A percentile compares a stretch with the other conserved stretches of the same genome.
These are phyloP conservation scores for Oncopeltus fasciatus DNA, from an alignment of 1,140 invertebrate species.

Conservation along the genomic window DNA sequence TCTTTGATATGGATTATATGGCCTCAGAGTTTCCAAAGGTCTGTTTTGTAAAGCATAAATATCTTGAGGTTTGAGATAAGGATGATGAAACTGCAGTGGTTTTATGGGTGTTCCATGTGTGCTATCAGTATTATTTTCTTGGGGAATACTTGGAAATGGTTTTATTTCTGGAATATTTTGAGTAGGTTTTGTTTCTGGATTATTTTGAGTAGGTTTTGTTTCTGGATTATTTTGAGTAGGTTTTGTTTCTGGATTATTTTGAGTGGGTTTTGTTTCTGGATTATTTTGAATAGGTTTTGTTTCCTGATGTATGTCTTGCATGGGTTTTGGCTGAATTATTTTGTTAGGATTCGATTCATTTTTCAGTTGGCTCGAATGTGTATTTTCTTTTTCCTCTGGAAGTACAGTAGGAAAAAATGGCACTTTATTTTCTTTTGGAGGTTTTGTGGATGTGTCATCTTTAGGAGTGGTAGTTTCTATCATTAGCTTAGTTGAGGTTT, in stretches of 20 bases:
- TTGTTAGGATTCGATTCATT: neutral
- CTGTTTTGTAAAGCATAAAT: neutral
- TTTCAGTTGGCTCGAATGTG: neutral
- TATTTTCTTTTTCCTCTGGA: neutral
- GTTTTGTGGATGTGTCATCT: neutral
- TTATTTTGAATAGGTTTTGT: too few species aligned
- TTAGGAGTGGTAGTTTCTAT: neutral
- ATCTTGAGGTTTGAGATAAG: neutral
- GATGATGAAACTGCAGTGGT: neutral
- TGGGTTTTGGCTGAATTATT: too few species aligned
- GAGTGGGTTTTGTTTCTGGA: too few species aligned
- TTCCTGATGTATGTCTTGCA: too few species aligned
- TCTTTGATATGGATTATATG: constrained; percentile 3
- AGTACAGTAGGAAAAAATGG: neutral
- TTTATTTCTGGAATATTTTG: neutral
- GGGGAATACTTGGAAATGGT: too few species aligned
- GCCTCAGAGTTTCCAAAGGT: neutral
- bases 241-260: too few species aligned
- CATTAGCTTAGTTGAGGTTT: neutral
- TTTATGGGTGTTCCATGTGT: neutral
- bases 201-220: too few species aligned
- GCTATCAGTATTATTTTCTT: neutral
- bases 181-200: neutral
- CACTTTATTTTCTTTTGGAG: neutral
- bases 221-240: too few species aligned